These are phyloP conservation scores for Dorcus hopei DNA, from an alignment of 2,888 invertebrate species.

Conservation along the genomic window DNA sequence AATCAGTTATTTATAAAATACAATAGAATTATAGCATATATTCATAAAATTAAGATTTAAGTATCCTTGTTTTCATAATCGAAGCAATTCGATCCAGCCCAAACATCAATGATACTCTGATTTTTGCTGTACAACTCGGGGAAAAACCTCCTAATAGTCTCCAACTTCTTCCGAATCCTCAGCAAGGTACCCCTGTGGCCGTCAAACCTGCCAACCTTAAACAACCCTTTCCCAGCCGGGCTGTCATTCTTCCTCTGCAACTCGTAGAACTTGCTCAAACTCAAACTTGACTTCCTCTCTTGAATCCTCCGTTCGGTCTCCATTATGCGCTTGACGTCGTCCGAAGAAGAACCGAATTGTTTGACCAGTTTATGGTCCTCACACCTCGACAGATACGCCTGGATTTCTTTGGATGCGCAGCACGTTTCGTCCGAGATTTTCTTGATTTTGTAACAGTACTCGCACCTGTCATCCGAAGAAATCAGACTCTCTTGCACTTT, in stretches of 20 bases:
- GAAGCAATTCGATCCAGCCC: slow-evolving; percentile 7
- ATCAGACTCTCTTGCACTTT: slow-evolving; percentile 6
- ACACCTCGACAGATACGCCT: slow-evolving; percentile 10
- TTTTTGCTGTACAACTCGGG: slow-evolving; percentile 19
- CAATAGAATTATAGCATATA: no score
- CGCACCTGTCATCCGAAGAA: neutral
- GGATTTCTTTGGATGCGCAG: slow-evolving; percentile 13
- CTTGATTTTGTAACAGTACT: slow-evolving; percentile 8
- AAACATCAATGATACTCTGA: slow-evolving; percentile 18
- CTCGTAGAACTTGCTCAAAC: slow-evolving; percentile 1
- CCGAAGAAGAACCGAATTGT: slow-evolving; percentile 12
- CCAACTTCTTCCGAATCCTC: slow-evolving; percentile 18
- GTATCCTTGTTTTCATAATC: no score
- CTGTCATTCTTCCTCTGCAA: neutral
- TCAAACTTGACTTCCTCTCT: slow-evolving; percentile 10
- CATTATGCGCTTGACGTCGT: slow-evolving; percentile 9
- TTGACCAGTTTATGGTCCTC: slow-evolving; percentile 12
- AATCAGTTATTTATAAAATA: no score
- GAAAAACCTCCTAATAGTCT: slow-evolving; percentile 16
- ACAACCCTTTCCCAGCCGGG: slow-evolving; percentile 4
- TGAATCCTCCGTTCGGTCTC: slow-evolving; percentile 9
- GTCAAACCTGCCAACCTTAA: slow-evolving; percentile 4
- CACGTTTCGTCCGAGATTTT: slow-evolving; percentile 6
- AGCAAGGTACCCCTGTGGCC: slow-evolving; percentile 11
- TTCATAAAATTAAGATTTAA: no score